These are phyloP conservation scores for Drosophila ambigua DNA, from an alignment of 1,140 invertebrate genomes.

Conservation along the genomic window DNA sequence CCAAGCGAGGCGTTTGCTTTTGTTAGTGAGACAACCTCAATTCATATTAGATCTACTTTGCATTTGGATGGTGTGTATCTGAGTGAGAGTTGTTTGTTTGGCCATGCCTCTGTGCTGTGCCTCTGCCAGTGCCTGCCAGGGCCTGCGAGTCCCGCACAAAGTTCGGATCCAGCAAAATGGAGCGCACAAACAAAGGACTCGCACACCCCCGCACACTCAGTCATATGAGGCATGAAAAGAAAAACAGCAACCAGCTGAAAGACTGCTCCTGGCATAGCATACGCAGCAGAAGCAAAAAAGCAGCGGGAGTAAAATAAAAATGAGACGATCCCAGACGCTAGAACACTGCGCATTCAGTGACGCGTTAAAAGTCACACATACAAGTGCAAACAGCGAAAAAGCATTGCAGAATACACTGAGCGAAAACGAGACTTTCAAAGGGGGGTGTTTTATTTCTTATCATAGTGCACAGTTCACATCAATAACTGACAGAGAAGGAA, in stretches of 20 bases:
- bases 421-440: background rate
- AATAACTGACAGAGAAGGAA: too few species aligned
- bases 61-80: constrained; percentile 42
- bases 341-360: constrained; percentile 76
- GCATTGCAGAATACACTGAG: constrained; percentile 25
- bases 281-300: constrained; percentile 4
- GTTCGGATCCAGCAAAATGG: constrained; percentile 80
- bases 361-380: constrained; percentile 75
- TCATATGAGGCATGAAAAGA: constrained; percentile 51
- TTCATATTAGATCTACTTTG: constrained; percentile 79
- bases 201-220: constrained; percentile 19
- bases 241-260: constrained; percentile 40
- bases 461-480: too few species aligned
- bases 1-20: constrained; percentile 69
- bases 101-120: constrained; percentile 14
- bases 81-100: constrained; percentile 68
- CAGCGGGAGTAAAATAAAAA: constrained; percentile 22
- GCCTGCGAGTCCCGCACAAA: constrained; percentile 53
- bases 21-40: constrained; percentile 82
- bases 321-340: constrained; percentile 48
- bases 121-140: constrained; percentile 17
- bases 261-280: constrained; percentile 34
- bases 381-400: constrained; percentile 29
- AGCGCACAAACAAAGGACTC: constrained; percentile 77
- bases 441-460: too few species aligned